These are phyloP conservation scores for Anadara kagoshimensis DNA, from an alignment of 1,140 invertebrate genomes.

Conservation along the genomic window DNA sequence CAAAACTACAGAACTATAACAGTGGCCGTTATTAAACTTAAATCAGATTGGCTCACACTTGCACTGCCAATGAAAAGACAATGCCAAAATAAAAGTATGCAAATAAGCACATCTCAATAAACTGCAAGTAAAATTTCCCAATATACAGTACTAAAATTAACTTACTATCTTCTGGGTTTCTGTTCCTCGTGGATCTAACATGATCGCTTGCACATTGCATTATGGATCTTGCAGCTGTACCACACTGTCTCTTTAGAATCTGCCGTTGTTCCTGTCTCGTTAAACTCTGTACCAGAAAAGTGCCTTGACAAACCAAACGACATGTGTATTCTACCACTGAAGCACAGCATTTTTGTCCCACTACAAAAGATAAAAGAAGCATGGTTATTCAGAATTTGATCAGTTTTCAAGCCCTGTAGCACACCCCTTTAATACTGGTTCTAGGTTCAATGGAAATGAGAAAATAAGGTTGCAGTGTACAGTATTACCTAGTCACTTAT, in stretches of 20 bases:
- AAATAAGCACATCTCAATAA: too few relatives aligned
- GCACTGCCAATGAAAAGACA: too few relatives aligned
- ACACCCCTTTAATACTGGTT: not conserved
- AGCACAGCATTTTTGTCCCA: slow-evolving; percentile 7
- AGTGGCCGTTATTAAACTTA: too few relatives aligned
- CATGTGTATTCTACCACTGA: slow-evolving; percentile 14
- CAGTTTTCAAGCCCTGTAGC: not conserved
- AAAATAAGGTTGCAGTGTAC: too few relatives aligned
- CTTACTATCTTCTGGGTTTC: slow-evolving; percentile 31
- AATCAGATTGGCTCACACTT: too few relatives aligned
- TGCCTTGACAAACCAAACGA: slow-evolving; percentile 22
- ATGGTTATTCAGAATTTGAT: not conserved
- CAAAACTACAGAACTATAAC: too few relatives aligned
- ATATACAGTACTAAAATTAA: not conserved
- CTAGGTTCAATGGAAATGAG: too few relatives aligned
- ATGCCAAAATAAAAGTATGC: too few relatives aligned
- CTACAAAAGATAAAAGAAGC: not conserved
- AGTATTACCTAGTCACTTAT: too few relatives aligned
- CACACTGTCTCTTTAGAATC: slow-evolving; percentile 26
- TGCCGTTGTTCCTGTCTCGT: slow-evolving; percentile 28
- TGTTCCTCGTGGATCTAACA: slow-evolving; percentile 11
- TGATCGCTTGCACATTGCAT: slow-evolving; percentile 36
- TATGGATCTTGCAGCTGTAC: slow-evolving; percentile 16
- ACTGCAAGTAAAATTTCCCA: too few relatives aligned
- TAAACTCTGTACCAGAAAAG: slow-evolving; percentile 7